Conservation (phyloP, 2,113 vertebrate genomes). For the Halichoeres trimaculatus region DNA sequence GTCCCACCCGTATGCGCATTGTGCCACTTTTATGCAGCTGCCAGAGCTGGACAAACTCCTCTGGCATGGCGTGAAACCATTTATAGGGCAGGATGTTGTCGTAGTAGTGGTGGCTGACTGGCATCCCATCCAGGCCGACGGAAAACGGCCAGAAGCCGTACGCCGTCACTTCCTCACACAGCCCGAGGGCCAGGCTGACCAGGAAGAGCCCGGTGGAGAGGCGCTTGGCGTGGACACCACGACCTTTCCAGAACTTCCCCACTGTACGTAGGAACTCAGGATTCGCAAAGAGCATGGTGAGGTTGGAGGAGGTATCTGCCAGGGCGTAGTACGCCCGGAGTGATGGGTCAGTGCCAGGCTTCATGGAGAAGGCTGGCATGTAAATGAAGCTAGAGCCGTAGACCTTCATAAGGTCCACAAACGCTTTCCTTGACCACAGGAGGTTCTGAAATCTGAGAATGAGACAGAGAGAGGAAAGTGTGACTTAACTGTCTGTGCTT, state of each 20-base stretch:
- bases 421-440: conserved; percentile 93
- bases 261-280: conserved; percentile 92
- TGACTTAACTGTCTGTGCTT: not conserved
- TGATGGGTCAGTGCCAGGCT: conserved; percentile 90
- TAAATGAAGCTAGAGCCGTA: conserved; percentile 96
- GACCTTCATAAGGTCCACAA: conserved; percentile 92
- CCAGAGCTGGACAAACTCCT: conserved; percentile 98
- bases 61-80: conserved; percentile 96
- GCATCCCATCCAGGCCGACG: conserved; percentile 83
- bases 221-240: conserved; percentile 90
- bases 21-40: conserved; percentile 92
- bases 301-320: conserved; percentile 88
- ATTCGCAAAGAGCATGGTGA: conserved; percentile 94
- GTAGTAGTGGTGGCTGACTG: conserved; percentile 97
- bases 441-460: conserved; percentile 92
- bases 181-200: conserved; percentile 91
- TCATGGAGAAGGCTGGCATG: conserved; percentile 98
- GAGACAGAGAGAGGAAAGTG: not conserved
- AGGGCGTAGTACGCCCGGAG: conserved; percentile 91
- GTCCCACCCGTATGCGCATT: conserved; percentile 88
- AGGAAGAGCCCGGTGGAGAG: conserved; percentile 96
- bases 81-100: conserved; percentile 92
- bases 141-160: conserved; percentile 99
- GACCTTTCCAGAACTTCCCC: conserved; percentile 93
- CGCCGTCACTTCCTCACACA: conserved; percentile 93